Evolutionary conservation across 1,140 invertebrate genomes (phyloP).

Genomic region (Diorhabda sublineata): DNA sequence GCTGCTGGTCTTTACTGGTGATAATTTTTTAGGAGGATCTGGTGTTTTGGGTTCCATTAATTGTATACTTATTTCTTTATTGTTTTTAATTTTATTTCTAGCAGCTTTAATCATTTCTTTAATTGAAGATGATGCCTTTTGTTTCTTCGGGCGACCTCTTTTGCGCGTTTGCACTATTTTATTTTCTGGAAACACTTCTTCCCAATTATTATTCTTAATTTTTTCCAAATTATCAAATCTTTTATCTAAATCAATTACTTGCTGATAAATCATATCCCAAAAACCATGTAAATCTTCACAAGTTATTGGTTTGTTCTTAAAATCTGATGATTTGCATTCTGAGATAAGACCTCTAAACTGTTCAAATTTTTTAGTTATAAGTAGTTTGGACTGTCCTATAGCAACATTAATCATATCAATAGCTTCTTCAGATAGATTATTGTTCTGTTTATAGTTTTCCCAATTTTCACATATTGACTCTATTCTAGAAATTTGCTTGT

Average conservation of each 20-base stretch:
- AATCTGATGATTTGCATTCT: conserved; percentile 53
- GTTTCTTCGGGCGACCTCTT: conserved; percentile 19
- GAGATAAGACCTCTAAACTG: conserved; percentile 62
- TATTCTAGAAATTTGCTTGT: conserved; percentile 51
- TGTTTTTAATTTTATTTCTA: conserved; percentile 22
- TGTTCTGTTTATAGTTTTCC: conserved; percentile 31
- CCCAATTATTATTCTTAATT: conserved; percentile 53
- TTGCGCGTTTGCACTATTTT: conserved; percentile 14
- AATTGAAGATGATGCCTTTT: conserved; percentile 18
- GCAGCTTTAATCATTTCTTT: conserved; percentile 31
- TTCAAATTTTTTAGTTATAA: conserved; percentile 64
- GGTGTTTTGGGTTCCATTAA: neutral
- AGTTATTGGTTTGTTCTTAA: conserved; percentile 52
- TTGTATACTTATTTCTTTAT: conserved; percentile 3
- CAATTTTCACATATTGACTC: conserved; percentile 34
- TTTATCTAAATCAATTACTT: conserved; percentile 53
- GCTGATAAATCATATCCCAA: conserved; percentile 71
- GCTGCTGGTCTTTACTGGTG: neutral
- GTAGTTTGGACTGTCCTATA: conserved; percentile 63
- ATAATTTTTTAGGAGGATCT: neutral
- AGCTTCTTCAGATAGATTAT: conserved; percentile 47
- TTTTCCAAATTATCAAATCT: conserved; percentile 53
- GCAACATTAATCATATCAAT: conserved; percentile 60
- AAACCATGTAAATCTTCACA: conserved; percentile 68
- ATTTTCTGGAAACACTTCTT: conserved; percentile 43